Evolutionary conservation across 2,113 vertebrate species (phyloP).

Genomic region (Columba janthina): DNA sequence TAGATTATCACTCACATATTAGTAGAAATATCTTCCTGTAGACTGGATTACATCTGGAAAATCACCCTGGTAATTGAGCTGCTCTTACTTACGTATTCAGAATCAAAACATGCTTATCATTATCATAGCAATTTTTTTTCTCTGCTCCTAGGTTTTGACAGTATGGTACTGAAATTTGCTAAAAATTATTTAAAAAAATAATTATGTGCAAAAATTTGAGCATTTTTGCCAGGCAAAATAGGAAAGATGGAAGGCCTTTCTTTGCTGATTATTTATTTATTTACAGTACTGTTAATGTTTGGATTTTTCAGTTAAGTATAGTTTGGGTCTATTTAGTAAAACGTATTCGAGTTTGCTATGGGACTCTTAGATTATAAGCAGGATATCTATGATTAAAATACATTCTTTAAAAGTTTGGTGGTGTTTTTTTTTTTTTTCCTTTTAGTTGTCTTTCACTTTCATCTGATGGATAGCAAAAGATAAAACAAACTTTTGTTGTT

Average conservation of each 20-base stretch:
- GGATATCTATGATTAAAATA: constrained; percentile 43
- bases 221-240: not conserved
- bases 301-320: not conserved
- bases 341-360: not conserved
- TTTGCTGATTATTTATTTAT: not conserved
- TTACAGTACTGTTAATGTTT: not conserved
- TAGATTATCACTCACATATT: not conserved
- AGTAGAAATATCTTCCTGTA: not conserved
- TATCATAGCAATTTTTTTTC: not conserved
- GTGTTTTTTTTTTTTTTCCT: constrained; percentile 12
- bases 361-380: constrained; percentile 9
- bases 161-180: not conserved
- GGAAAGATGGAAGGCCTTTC: not conserved
- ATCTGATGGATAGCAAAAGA: constrained; percentile 71
- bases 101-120: not conserved
- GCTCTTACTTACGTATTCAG: not conserved
- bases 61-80: not conserved
- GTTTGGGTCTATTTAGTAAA: not conserved
- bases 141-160: not conserved
- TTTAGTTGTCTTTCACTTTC: constrained; percentile 51
- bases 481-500: constrained; percentile 76
- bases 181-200: not conserved
- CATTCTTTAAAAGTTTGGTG: constrained; percentile 16
- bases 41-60: not conserved
- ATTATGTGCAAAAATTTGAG: not conserved